Evolutionary conservation across 2,113 vertebrate species (phyloP), one percentile per base, ranked within the genome.

Genomic region (Thymallus thymallus): DNA sequence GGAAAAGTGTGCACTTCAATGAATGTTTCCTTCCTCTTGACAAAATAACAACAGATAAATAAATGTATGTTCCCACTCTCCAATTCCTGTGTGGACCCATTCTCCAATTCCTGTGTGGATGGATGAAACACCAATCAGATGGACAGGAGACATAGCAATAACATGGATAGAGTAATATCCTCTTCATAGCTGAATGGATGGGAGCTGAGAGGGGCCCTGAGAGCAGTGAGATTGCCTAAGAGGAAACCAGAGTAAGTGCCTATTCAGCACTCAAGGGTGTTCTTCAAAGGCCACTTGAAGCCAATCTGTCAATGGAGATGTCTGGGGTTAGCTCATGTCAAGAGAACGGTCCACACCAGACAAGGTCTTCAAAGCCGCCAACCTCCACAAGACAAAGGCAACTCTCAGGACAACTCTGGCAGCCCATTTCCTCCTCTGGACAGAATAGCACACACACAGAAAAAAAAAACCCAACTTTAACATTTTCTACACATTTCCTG

Each of bases 361-460:
- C 66, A 46, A 76, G 80, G 70, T 78, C 75, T 77, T 82, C 83
- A 78, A 75, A 29, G 68, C 73, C 75, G 35, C 72, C 64, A 78
- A 85, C 80, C 80, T 55, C 68, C 61, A 71, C 62, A 80, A 80
- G 78, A 82, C 73, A 76, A 80, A 63, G 69, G 69, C 55, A 66
- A 48, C 10, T 32, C 80, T 74, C 14, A 72, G 58, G 80, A 80
- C 71, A 64, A 70, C 73, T 68, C 67, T 72, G 13, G 20, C 16
- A 16, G 66, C 68, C 35, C 70, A 80, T 73, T 75, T 85, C 80
- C 80, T 85, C 61, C 68, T 74, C 55, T 68, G 68, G 68, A 66
- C 29, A 32, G 23, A 66, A 41, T 10, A 41, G 10, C 35, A 41
- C 18, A 22, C 29, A 71, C 62, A 76, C 23, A 63, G 51, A 74